Evolutionary conservation across 2,797 vertebrate species (phyloP).

Genomic region (Rhinoraja longicauda): DNA sequence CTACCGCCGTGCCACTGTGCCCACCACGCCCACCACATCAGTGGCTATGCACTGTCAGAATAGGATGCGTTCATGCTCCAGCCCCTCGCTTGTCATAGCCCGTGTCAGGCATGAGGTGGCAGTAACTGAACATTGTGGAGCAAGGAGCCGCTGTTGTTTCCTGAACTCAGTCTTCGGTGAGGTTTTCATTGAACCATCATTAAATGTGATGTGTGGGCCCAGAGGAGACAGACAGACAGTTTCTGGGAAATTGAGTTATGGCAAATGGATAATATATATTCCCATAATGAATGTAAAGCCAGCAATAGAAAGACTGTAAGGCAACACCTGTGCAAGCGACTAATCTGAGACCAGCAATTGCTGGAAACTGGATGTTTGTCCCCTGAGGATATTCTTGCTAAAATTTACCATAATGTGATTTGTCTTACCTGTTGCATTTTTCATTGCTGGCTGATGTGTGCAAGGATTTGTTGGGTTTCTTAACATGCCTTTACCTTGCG

Average conservation of each 20-base stretch:
- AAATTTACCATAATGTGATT: neutral
- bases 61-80: neutral
- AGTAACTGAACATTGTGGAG: neutral
- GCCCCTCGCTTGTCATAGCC: too few relatives aligned
- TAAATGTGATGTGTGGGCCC: constrained; percentile 16
- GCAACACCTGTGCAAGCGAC: neutral
- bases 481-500: neutral
- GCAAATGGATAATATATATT: constrained; percentile 34
- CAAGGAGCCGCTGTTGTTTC: neutral
- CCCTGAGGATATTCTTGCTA: neutral
- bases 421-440: neutral
- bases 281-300: constrained; percentile 20
- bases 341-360: neutral
- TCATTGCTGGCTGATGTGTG: neutral
- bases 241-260: constrained; percentile 33
- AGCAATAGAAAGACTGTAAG: neutral
- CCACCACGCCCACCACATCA: too few relatives aligned
- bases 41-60: neutral
- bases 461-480: neutral
- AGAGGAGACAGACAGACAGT: neutral
- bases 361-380: neutral
- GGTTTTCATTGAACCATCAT: neutral
- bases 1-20: too few relatives aligned
- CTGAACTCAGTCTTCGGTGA: neutral
- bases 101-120: neutral